Conservation (phyloP, 2,888 invertebrate species). For the Morpho helenor region DNA sequence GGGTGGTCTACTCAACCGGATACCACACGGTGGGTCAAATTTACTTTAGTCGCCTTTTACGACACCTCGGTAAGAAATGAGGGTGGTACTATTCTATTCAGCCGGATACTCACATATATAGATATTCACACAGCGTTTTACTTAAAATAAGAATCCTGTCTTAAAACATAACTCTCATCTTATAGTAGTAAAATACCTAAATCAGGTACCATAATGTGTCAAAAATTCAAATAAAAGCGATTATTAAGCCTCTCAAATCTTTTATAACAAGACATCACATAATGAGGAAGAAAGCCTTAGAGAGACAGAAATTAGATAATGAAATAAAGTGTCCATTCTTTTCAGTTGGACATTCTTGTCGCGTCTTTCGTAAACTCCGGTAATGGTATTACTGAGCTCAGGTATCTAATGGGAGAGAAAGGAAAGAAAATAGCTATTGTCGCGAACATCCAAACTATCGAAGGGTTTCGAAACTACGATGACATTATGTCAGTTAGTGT, state of each 20-base stretch:
- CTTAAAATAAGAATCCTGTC: no score
- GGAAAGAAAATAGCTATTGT: slow-evolving; percentile 62
- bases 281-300: slow-evolving; percentile 17
- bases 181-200: no score
- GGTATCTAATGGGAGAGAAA: slow-evolving; percentile 52
- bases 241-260: slow-evolving; percentile 3
- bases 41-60: no score
- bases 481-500: slow-evolving; percentile 50
- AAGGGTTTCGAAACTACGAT: slow-evolving; percentile 57
- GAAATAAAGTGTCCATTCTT: slow-evolving; percentile 29
- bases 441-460: slow-evolving; percentile 59
- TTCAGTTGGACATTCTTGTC: slow-evolving; percentile 61
- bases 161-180: no score
- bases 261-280: slow-evolving; percentile 14
- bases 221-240: neutral
- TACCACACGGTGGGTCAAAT: no score
- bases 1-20: no score
- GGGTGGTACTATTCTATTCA: no score
- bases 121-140: no score
- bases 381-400: slow-evolving; percentile 45
- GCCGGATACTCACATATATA: no score
- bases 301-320: slow-evolving; percentile 23
- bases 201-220: no score
- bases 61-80: no score
- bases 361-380: slow-evolving; percentile 51